A percentile compares a stretch with the other conserved stretches of the same genome.
Conservation (phyloP, 2,888 invertebrate species). For the Brenthis hecate region DNA sequence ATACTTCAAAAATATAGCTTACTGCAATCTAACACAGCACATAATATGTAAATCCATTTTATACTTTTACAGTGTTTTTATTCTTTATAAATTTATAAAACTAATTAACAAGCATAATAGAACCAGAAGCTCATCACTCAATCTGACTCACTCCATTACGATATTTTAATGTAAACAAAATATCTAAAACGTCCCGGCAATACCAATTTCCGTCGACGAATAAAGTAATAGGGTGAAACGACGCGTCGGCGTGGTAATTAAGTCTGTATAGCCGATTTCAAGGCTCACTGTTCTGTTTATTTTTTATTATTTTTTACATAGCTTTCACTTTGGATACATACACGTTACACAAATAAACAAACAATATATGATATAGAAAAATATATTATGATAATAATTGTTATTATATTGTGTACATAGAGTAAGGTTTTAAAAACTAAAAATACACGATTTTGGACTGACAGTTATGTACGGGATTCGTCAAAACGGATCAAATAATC, state of each 20-base stretch:
- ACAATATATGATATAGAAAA: too few species aligned
- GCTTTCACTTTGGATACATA: too few species aligned
- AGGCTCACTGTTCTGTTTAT: background rate
- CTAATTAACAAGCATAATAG: constrained; percentile 10
- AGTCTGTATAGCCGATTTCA: constrained; percentile 14
- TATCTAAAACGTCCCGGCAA: constrained; percentile 19
- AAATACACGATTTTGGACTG: too few species aligned
- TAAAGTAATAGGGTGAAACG: constrained; percentile 21
- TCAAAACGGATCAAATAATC: too few species aligned
- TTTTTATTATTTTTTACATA: background rate
- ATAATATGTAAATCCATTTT: too few species aligned
- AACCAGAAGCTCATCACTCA: background rate
- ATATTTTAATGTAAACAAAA: constrained; percentile 15
- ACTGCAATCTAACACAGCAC: too few species aligned
- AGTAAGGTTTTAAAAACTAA: too few species aligned
- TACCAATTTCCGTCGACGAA: constrained; percentile 24
- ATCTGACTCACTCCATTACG: background rate
- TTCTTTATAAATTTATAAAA: background rate
- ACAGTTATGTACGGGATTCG: too few species aligned
- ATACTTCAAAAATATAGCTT: too few species aligned
- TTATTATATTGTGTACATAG: too few species aligned
- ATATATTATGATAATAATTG: too few species aligned
- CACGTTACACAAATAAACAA: too few species aligned
- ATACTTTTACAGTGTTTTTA: background rate
- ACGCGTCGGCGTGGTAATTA: constrained; percentile 30